Conservation (phyloP, 2,888 invertebrate species). For the Aphrophora alni region DNA sequence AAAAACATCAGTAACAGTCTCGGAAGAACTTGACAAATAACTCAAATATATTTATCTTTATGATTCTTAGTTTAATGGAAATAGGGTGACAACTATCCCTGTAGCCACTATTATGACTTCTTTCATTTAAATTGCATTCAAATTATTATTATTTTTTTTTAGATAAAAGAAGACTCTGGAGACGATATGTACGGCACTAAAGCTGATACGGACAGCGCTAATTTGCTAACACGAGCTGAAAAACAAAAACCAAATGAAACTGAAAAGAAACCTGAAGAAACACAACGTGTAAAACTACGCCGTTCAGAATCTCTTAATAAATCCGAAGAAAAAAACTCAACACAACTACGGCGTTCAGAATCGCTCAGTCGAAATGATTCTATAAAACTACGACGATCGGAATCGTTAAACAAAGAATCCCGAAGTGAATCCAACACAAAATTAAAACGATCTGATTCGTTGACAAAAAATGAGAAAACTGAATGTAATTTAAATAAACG, state of each 20-base stretch:
- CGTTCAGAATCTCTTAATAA: conserved; percentile 49
- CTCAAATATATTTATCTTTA: too few species aligned
- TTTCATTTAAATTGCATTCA: too few species aligned
- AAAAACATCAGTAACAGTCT: too few species aligned
- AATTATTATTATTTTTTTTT: not conserved
- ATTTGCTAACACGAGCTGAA: not conserved
- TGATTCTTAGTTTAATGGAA: too few species aligned
- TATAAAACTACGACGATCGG: conserved; percentile 65
- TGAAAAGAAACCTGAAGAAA: not conserved
- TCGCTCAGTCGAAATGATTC: conserved; percentile 53
- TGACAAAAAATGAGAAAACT: conserved; percentile 76
- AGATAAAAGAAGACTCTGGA: conserved; percentile 39
- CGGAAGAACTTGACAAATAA: too few species aligned
- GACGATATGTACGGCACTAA: conserved; percentile 45
- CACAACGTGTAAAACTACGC: conserved; percentile 38
- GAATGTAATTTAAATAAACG: conserved; percentile 80
- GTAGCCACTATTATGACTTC: too few species aligned
- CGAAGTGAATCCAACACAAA: conserved; percentile 50
- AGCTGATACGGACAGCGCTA: conserved; percentile 17
- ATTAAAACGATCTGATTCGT: conserved; percentile 66
- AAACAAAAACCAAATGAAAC: not conserved
- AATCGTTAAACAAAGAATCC: conserved; percentile 65
- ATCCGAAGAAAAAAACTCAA: conserved; percentile 57
- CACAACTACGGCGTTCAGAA: conserved; percentile 50
- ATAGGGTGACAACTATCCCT: too few species aligned